phyloP scores from a whole-genome alignment of 2,888 invertebrate genomes.

The Catocala nupta region DNA sequence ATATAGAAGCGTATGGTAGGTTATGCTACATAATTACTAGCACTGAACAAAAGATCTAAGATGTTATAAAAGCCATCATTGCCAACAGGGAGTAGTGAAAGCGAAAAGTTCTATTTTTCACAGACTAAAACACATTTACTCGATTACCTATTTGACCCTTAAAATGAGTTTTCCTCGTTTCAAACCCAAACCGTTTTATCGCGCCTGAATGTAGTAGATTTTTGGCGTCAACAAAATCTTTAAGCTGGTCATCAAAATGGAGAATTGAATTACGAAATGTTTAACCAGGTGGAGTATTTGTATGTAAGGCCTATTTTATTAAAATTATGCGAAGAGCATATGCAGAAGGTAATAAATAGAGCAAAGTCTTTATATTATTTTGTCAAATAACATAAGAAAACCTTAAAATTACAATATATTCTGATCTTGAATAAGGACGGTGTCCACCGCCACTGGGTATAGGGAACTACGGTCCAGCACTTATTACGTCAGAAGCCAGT shows the following conservation, averaged over 20 bases:
- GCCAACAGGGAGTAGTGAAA: conserved; percentile 7
- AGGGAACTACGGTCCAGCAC: no score
- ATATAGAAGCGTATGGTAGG: no score
- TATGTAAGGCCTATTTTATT: not conserved
- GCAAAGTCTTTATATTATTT: no score
- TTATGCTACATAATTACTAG: no score
- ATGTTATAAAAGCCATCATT: conserved; percentile 23
- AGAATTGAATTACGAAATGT: conserved; percentile 15
- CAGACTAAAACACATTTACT: conserved; percentile 35
- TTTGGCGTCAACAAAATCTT: conserved; percentile 22
- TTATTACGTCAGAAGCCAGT: no score
- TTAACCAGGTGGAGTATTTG: conserved; percentile 6
- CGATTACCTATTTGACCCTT: conserved; percentile 45
- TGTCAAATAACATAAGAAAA: no score
- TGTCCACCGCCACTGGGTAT: no score
- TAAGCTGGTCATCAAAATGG: conserved; percentile 12
- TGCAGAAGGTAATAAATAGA: no score
- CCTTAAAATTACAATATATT: no score
- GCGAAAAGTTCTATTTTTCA: conserved; percentile 22
- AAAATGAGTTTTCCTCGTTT: conserved; percentile 37
- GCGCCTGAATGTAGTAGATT: conserved; percentile 15
- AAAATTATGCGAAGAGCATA: no score
- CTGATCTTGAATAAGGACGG: no score
- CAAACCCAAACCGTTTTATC: conserved; percentile 43
- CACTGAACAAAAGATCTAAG: not conserved